Percentiles rank a stretch among this genome's conserved stretches.
These are phyloP conservation scores for Hydropsyche betteni DNA, from an alignment of 2,888 invertebrate genomes.

Conservation along the genomic window DNA sequence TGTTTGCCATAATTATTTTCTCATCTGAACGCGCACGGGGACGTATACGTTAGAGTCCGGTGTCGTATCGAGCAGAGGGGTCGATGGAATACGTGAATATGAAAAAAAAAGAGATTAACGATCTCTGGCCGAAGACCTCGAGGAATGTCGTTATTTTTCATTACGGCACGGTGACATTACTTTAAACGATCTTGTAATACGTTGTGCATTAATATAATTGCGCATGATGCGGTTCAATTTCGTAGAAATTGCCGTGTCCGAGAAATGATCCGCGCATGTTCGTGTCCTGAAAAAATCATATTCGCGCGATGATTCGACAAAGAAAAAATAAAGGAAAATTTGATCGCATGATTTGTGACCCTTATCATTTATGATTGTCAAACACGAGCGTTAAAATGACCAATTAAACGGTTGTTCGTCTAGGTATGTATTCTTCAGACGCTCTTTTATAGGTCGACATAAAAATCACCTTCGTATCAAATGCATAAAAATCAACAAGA, in stretches of 20 bases:
- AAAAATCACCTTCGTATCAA: conserved; percentile 21
- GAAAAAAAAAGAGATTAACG: conserved; percentile 20
- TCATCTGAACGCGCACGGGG: conserved; percentile 47
- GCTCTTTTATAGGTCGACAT: neutral
- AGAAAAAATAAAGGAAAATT: too few relatives aligned
- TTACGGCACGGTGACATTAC: conserved; percentile 16
- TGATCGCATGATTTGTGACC: too few relatives aligned
- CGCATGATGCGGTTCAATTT: conserved; percentile 13
- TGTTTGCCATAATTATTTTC: conserved; percentile 49
- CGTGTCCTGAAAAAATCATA: too few relatives aligned
- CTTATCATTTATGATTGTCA: too few relatives aligned
- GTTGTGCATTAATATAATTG: conserved; percentile 19
- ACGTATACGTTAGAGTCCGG: neutral
- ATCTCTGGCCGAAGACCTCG: conserved; percentile 19
- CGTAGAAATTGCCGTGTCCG: neutral
- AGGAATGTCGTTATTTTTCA: conserved; percentile 23
- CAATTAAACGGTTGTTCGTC: too few relatives aligned
- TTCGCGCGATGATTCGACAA: too few relatives aligned
- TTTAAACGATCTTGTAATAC: conserved; percentile 13
- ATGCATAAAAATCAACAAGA: conserved; percentile 11
- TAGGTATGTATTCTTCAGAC: too few relatives aligned
- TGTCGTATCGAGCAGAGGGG: conserved; percentile 16
- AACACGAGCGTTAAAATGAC: too few relatives aligned
- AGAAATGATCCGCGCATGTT: too few relatives aligned
- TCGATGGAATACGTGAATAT: conserved; percentile 7